Evolutionary conservation across 2,888 invertebrate genomes (phyloP).

Genomic region (Cenopis cana): DNA sequence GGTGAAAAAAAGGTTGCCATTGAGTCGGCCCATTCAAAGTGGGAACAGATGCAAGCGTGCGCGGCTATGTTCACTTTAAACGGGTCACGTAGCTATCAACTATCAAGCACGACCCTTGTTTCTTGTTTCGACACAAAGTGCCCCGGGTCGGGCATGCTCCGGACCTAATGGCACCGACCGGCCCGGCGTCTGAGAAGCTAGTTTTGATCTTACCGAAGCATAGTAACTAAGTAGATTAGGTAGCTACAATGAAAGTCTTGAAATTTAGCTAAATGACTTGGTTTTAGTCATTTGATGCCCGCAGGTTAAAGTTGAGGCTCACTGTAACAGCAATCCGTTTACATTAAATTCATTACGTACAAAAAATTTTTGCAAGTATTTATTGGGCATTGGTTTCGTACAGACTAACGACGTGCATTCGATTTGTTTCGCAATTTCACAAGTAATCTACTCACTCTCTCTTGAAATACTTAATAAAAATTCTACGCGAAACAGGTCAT

Average conservation of each 20-base stretch:
- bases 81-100: constrained; percentile 45
- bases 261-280: not conserved
- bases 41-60: constrained; percentile 56
- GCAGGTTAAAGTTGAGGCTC: too few species aligned
- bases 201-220: constrained; percentile 23
- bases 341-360: too few species aligned
- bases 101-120: constrained; percentile 44
- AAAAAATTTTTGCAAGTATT: too few species aligned
- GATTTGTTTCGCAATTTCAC: too few species aligned
- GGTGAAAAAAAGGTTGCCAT: constrained; percentile 52
- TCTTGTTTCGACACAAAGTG: constrained; percentile 38
- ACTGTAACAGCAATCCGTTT: too few species aligned
- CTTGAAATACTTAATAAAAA: too few species aligned
- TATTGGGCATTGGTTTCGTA: too few species aligned
- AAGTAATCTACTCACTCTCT: too few species aligned
- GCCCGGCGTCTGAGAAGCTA: not conserved
- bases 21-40: constrained; percentile 56
- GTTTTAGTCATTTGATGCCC: too few species aligned
- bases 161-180: constrained; percentile 35
- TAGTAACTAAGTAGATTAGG: not conserved
- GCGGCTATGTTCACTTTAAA: constrained; percentile 45
- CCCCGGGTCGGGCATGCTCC: constrained; percentile 23
- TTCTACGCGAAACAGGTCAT: too few species aligned
- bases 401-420: too few species aligned
- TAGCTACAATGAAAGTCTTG: not conserved